Evolutionary conservation across 1,140 invertebrate species (phyloP), one percentile per base, ranked within the genome.

Genomic region (Bradysia coprophila): DNA sequence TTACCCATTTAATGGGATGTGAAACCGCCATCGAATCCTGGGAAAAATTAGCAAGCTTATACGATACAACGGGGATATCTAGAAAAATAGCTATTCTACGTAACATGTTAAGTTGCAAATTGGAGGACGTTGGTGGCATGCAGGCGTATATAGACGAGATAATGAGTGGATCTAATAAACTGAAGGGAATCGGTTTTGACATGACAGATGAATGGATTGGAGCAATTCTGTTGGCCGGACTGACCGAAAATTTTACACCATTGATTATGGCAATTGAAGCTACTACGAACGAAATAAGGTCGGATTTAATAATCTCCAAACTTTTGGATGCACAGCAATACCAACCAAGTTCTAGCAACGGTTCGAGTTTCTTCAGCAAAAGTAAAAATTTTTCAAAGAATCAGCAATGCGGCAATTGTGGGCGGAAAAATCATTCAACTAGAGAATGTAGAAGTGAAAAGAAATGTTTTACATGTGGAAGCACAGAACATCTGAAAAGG

Each of bases 191-290:
- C 9, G 34, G 21, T 16, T 43, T 47, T 24, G 28, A 42, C 16
- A 23, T 48, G 2, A 32, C 16, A 18, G 55, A 60, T 36, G 52
- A 63, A 39, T 59, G 51, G 53, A 50, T 59, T 19, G 56, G 51
- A 22, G 44, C 53, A 3, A 38, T 61, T 8, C 20, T 61, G 13
- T 45, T 61, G 21, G 51, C 56, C 1, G 60, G 57, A 20, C 47
- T 61, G 20, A 41, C 55, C 11, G 51, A 57, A 38, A 48, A 49
- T 40, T 62, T 42, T 48, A 23, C 33, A 20, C 57, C 59, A 1
- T 57, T 61, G 52, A 54, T 61, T 9, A 59, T 61, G 55, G 54
- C 46, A 4, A 49, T 61, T 15, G 55, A 54, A 43, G 45, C 49
- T 46, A 51, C 49, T 15, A 34, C 38, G 6, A 38, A 21, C 5